Percentiles rank a stretch among this genome's conserved stretches.
phyloP scores from a whole-genome alignment of 2,113 vertebrate species.

The Gymnocephalus cernua region DNA sequence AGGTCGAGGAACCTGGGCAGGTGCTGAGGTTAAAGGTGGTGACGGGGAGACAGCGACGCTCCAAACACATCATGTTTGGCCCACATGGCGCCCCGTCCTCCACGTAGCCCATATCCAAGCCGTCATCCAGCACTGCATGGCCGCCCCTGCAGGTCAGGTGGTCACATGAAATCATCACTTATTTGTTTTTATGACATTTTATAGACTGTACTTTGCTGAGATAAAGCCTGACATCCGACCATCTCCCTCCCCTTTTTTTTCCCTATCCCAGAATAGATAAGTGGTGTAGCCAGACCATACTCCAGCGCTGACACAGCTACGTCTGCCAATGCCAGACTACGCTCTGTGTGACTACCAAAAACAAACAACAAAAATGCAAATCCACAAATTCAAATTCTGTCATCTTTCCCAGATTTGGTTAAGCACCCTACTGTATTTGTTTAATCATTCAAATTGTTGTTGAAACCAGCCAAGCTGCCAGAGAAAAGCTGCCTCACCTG shows the following conservation, averaged over 20 bases:
- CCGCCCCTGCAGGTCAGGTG: conserved; percentile 84
- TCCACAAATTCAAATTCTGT: neutral
- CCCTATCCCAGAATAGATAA: too few relatives aligned
- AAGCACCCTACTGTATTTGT: neutral
- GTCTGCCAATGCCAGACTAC: too few relatives aligned
- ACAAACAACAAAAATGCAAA: too few relatives aligned
- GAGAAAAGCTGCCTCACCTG: conserved; percentile 83
- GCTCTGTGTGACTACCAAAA: neutral
- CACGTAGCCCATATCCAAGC: conserved; percentile 94
- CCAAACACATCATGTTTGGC: conserved; percentile 97
- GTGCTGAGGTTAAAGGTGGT: conserved; percentile 94
- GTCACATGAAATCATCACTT: neutral
- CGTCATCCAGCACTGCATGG: conserved; percentile 93
- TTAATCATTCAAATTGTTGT: neutral
- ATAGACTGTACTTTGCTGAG: too few relatives aligned
- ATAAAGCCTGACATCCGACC: too few relatives aligned
- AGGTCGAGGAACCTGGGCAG: conserved; percentile 89
- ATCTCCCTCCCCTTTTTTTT: too few relatives aligned
- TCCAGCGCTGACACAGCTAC: too few relatives aligned
- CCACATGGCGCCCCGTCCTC: conserved; percentile 96
- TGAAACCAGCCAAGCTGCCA: neutral
- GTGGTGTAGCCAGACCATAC: too few relatives aligned
- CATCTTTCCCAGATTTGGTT: neutral
- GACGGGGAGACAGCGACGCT: conserved; percentile 91
- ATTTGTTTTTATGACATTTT: neutral